phyloP scores from a whole-genome alignment of 2,797 vertebrate species.

The Galago senegalensis region DNA sequence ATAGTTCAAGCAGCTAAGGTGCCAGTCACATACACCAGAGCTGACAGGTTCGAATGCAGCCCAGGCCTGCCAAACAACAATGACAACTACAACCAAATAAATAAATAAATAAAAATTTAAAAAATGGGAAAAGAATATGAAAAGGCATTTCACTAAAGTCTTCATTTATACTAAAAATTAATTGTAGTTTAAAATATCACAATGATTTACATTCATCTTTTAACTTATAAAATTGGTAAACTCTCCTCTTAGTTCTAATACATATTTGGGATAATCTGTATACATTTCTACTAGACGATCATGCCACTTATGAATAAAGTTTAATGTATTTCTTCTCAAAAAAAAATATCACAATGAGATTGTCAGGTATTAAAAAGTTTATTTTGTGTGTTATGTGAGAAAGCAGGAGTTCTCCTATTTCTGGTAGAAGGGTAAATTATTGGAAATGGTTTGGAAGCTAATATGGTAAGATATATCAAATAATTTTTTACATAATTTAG shows the following conservation, averaged over 20 bases:
- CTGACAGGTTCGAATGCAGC: too few species aligned
- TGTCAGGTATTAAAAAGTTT: not conserved
- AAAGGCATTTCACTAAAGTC: not conserved
- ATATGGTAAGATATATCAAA: not conserved
- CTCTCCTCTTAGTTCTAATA: not conserved
- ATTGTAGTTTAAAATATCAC: not conserved
- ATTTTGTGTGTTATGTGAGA: not conserved
- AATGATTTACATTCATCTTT: not conserved
- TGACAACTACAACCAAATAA: too few species aligned
- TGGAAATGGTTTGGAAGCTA: conserved; percentile 1
- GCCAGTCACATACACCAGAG: too few species aligned
- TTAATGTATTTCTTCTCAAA: not conserved
- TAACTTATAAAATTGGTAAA: not conserved
- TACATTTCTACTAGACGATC: not conserved
- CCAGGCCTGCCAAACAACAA: too few species aligned
- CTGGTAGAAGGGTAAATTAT: not conserved
- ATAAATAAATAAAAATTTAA: too few species aligned
- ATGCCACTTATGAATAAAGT: not conserved
- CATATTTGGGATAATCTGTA: not conserved
- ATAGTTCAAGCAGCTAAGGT: too few species aligned
- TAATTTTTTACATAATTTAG: not conserved
- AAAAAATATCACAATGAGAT: not conserved
- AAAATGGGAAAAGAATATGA: not conserved
- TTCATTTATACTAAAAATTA: not conserved
- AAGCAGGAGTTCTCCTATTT: not conserved